These are phyloP conservation scores for Oscheius sp. DNA, from an alignment of 2,888 invertebrate genomes.

Conservation along the genomic window DNA sequence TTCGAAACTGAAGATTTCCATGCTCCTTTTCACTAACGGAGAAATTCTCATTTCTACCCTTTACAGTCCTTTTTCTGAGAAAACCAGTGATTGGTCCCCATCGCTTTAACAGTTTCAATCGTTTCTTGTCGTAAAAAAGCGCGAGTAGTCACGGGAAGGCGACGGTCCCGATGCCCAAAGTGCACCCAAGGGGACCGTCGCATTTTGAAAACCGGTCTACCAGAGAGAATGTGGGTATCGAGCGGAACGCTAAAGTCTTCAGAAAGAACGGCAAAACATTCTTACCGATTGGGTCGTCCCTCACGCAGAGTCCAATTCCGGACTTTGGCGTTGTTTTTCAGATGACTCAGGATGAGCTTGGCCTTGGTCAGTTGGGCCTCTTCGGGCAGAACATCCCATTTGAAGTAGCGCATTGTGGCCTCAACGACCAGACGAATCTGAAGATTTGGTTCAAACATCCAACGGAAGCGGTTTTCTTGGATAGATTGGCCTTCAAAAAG, in stretches of 20 bases:
- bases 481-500: constrained; percentile 21
- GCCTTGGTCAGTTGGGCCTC: constrained; percentile 70
- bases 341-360: constrained; percentile 62
- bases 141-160: constrained; percentile 27
- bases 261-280: constrained; percentile 10
- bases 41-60: background rate
- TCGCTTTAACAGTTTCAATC: constrained; percentile 3
- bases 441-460: constrained; percentile 10
- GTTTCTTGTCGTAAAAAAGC: constrained; percentile 16
- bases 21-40: background rate
- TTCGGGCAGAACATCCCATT: constrained; percentile 68
- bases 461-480: too few species aligned
- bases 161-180: constrained; percentile 9
- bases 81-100: background rate
- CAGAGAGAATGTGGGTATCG: background rate
- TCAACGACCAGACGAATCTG: constrained; percentile 72
- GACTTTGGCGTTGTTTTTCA: constrained; percentile 73
- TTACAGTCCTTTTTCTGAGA: background rate
- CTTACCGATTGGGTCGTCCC: constrained; percentile 69
- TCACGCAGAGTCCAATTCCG: constrained; percentile 73
- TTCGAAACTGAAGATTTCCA: background rate
- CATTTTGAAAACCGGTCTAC: constrained; percentile 36
- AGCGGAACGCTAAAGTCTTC: constrained; percentile 24
- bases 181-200: constrained; percentile 22
- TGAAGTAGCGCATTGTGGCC: constrained; percentile 71